Conservation (phyloP, 1,140 invertebrate genomes). For the Drosophila leontia region DNA sequence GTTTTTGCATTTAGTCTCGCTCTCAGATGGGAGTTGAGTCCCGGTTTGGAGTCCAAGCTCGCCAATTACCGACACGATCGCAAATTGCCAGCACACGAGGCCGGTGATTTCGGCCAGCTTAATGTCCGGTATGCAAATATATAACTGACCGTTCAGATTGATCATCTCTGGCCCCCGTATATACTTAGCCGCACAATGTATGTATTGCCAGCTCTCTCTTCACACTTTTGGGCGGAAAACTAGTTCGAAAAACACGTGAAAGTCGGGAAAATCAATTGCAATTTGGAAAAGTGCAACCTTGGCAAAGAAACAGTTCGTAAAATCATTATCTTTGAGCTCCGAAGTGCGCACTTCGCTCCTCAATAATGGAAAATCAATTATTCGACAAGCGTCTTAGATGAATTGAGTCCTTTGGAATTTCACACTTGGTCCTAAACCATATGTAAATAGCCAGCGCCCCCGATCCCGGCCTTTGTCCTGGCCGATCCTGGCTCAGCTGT, state of each 20-base stretch:
- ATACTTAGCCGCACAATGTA: conserved; percentile 25
- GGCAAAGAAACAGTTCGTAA: neutral
- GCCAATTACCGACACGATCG: conserved; percentile 74
- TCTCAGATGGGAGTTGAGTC: conserved; percentile 12
- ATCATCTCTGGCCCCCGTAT: conserved; percentile 25
- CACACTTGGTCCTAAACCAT: conserved; percentile 54
- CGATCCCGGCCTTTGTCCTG: conserved; percentile 10
- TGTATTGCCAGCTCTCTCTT: conserved; percentile 18
- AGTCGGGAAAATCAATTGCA: conserved; percentile 4
- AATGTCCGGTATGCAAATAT: conserved; percentile 64
- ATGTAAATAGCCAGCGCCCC: conserved; percentile 61
- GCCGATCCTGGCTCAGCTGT: conserved; percentile 61
- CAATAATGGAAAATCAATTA: conserved; percentile 27
- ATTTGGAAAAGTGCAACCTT: neutral
- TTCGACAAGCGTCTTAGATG: conserved; percentile 30
- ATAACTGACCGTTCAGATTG: conserved; percentile 19
- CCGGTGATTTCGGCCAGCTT: conserved; percentile 52
- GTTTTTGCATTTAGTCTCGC: conserved; percentile 27
- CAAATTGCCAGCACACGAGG: conserved; percentile 52
- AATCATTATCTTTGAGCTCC: neutral
- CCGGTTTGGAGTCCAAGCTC: conserved; percentile 18
- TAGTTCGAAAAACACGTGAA: neutral
- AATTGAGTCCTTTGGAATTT: conserved; percentile 30
- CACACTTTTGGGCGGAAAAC: neutral
- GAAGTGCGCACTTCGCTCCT: conserved; percentile 1